Evolutionary conservation across 2,797 vertebrate species (phyloP).

Genomic region (Steatocranus sp.): DNA sequence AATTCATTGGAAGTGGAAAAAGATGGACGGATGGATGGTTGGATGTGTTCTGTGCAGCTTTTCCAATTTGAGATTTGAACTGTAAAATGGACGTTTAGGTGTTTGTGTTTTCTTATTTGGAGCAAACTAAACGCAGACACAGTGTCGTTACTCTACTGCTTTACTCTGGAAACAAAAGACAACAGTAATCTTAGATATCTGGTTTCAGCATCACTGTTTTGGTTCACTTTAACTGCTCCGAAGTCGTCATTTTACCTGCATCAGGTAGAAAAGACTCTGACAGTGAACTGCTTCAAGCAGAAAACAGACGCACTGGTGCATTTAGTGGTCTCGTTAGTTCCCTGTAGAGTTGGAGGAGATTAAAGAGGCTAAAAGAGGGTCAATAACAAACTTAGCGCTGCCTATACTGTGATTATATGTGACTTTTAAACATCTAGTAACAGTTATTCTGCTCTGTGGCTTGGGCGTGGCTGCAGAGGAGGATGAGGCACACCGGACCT

Average conservation of each 20-base stretch:
- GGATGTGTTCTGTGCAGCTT: neutral
- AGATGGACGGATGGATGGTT: rapidly evolving
- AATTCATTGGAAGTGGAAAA: rapidly evolving
- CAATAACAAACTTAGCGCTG: rapidly evolving
- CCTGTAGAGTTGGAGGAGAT: neutral
- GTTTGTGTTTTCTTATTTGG: neutral
- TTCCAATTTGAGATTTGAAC: neutral
- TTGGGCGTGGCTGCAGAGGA: no score
- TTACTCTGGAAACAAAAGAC: neutral
- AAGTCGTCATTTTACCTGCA: rapidly evolving
- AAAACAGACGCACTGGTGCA: neutral
- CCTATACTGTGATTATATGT: neutral
- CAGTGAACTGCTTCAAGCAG: neutral
- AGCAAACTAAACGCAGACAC: rapidly evolving
- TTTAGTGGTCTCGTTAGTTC: rapidly evolving
- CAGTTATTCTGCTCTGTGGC: no score
- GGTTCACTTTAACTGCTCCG: neutral
- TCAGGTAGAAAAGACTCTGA: neutral
- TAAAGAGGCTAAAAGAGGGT: neutral
- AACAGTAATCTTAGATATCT: neutral
- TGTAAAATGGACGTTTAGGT: neutral
- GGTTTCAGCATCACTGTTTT: neutral
- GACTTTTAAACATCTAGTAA: no score
- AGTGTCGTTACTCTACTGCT: rapidly evolving
- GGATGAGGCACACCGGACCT: no score